Conservation (phyloP, 2,888 invertebrate species). For the Napeogenes inachia region DNA sequence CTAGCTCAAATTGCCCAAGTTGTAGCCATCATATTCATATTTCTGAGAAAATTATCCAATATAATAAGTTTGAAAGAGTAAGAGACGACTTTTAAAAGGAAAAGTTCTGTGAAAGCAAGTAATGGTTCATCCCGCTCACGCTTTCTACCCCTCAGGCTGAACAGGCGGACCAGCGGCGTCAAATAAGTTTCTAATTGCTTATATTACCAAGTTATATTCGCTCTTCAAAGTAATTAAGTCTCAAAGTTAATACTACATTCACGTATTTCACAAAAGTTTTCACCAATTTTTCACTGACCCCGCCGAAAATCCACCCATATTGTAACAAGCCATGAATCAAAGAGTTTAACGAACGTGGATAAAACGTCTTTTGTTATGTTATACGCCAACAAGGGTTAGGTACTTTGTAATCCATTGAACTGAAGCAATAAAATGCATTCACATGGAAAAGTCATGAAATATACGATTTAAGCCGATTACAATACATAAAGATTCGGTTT, state of each 20-base stretch:
- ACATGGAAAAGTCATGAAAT: slow-evolving; percentile 62
- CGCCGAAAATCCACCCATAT: slow-evolving; percentile 36
- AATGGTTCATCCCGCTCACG: slow-evolving; percentile 76
- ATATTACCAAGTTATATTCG: slow-evolving; percentile 76
- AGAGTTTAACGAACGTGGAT: slow-evolving; percentile 29
- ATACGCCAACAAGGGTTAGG: slow-evolving; percentile 52
- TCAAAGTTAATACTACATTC: slow-evolving; percentile 66
- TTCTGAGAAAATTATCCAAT: slow-evolving; percentile 72
- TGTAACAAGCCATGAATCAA: slow-evolving; percentile 35
- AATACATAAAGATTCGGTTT: neutral
- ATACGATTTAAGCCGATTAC: slow-evolving; percentile 31
- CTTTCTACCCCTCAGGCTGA: slow-evolving; percentile 70
- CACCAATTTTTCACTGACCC: slow-evolving; percentile 39
- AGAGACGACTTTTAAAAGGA: slow-evolving; percentile 75
- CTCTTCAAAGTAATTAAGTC: slow-evolving; percentile 73
- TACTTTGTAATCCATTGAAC: slow-evolving; percentile 54
- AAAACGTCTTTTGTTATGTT: slow-evolving; percentile 42
- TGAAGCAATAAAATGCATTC: slow-evolving; percentile 58
- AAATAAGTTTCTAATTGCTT: slow-evolving; percentile 78
- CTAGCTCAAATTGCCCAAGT: slow-evolving; percentile 67
- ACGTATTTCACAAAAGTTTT: slow-evolving; percentile 53
- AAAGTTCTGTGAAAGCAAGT: slow-evolving; percentile 74
- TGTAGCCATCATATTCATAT: slow-evolving; percentile 71
- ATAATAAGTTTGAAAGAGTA: slow-evolving; percentile 75
- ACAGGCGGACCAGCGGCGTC: slow-evolving; percentile 73